Percentiles rank a stretch among this genome's conserved stretches.
Evolutionary conservation across 2,113 vertebrate species (phyloP).

Genomic region (Cnemophilus loriae): DNA sequence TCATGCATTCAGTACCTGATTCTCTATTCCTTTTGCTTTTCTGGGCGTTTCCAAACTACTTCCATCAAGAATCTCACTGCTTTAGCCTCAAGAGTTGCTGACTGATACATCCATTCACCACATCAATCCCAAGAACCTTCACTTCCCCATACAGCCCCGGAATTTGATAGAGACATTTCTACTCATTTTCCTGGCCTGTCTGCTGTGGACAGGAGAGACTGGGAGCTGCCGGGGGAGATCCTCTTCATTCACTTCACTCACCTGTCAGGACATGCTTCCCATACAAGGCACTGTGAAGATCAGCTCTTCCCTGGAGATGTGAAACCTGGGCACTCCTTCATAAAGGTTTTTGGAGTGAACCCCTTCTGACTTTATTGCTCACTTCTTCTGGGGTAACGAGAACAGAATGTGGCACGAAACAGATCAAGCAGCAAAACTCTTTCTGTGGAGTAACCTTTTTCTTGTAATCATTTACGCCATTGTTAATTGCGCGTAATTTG

Average conservation of each 20-base stretch:
- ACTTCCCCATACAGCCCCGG: rapidly evolving
- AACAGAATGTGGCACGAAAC: neutral
- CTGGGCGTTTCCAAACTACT: neutral
- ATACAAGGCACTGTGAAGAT: neutral
- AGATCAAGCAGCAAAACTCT: neutral
- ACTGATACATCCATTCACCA: neutral
- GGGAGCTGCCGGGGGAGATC: neutral
- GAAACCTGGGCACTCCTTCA: neutral
- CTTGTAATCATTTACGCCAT: constrained; percentile 43
- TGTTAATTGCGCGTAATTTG: neutral
- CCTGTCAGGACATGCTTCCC: neutral
- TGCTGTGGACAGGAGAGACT: neutral
- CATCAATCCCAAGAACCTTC: neutral
- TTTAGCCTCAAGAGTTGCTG: neutral
- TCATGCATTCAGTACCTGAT: neutral
- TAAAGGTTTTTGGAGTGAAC: neutral
- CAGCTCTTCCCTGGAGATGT: neutral
- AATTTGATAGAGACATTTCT: neutral
- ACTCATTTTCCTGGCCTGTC: neutral
- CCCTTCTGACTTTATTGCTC: neutral
- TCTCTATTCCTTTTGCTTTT: neutral
- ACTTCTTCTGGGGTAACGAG: neutral
- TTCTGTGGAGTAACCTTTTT: neutral
- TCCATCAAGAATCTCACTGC: neutral
- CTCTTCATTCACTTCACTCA: neutral